Conservation (phyloP, 2,113 vertebrate species). For the Pterocles orientalis region DNA sequence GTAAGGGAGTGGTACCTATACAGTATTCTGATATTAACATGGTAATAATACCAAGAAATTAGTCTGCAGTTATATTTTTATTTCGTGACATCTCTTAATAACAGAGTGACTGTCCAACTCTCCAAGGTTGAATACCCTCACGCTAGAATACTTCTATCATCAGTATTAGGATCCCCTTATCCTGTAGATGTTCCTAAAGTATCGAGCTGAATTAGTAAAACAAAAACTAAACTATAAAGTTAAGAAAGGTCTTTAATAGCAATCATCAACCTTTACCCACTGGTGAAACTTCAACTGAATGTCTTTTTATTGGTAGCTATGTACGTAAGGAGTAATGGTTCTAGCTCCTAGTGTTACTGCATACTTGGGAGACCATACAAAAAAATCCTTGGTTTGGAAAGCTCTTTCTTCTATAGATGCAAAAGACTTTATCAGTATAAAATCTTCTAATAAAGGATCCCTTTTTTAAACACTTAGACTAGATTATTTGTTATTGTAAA, state of each 20-base stretch:
- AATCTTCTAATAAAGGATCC: background rate
- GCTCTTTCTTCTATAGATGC: background rate
- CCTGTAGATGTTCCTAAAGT: background rate
- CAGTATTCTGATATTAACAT: background rate
- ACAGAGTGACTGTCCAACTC: background rate
- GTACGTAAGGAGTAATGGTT: background rate
- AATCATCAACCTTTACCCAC: background rate
- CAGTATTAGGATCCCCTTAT: background rate
- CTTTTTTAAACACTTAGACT: background rate
- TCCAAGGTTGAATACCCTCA: background rate
- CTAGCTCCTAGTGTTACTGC: background rate
- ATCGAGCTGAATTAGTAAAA: background rate
- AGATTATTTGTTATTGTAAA: background rate
- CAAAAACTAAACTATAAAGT: background rate
- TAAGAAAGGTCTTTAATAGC: background rate
- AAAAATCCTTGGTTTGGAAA: background rate
- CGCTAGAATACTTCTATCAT: background rate
- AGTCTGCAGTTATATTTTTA: background rate
- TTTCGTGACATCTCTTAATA: background rate
- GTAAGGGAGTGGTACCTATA: background rate
- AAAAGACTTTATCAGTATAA: background rate
- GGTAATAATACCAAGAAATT: background rate
- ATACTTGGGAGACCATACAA: background rate
- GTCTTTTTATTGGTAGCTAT: background rate
- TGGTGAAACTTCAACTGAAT: background rate